Percentiles rank a stretch among this genome's conserved stretches.
phyloP scores from a whole-genome alignment of 1,140 invertebrate genomes.

The Eueides isabella region DNA sequence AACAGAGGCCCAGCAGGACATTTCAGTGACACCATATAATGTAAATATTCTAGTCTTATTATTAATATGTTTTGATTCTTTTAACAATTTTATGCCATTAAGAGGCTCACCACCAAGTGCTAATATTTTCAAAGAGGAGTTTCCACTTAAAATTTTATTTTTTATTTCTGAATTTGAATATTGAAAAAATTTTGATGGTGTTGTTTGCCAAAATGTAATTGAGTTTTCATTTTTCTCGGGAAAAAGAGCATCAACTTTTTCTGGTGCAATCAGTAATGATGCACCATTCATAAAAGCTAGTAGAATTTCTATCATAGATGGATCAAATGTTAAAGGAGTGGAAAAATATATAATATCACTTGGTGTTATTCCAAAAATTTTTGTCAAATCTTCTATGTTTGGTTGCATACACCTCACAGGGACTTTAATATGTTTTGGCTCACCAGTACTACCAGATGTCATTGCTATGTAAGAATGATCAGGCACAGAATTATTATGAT shows the following conservation, averaged over 20 bases:
- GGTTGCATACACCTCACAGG: conserved; percentile 84
- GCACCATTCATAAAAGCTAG: conserved; percentile 85
- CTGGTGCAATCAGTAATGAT: conserved; percentile 85
- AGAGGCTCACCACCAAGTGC: conserved; percentile 86
- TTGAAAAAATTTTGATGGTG: conserved; percentile 87
- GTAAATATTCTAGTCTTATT: conserved; percentile 86
- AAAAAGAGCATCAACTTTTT: conserved; percentile 77
- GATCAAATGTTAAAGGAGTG: conserved; percentile 92
- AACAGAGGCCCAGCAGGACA: conserved; percentile 91
- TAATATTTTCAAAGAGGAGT: conserved; percentile 82
- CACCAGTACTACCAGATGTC: conserved; percentile 87
- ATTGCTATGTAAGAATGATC: conserved; percentile 80
- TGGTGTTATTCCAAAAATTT: conserved; percentile 78
- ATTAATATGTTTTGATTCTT: conserved; percentile 73
- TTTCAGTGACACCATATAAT: conserved; percentile 92
- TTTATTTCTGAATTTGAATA: conserved; percentile 82
- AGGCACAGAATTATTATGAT: conserved; percentile 40
- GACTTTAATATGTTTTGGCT: conserved; percentile 85
- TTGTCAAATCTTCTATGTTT: conserved; percentile 85
- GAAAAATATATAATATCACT: conserved; percentile 87
- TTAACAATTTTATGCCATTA: conserved; percentile 73
- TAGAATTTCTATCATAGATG: conserved; percentile 90
- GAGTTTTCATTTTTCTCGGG: conserved; percentile 63
- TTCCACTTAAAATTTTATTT: conserved; percentile 82
- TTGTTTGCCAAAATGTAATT: conserved; percentile 89